Conservation (phyloP, 2,888 invertebrate genomes). For the Silvanus unidentatus region DNA sequence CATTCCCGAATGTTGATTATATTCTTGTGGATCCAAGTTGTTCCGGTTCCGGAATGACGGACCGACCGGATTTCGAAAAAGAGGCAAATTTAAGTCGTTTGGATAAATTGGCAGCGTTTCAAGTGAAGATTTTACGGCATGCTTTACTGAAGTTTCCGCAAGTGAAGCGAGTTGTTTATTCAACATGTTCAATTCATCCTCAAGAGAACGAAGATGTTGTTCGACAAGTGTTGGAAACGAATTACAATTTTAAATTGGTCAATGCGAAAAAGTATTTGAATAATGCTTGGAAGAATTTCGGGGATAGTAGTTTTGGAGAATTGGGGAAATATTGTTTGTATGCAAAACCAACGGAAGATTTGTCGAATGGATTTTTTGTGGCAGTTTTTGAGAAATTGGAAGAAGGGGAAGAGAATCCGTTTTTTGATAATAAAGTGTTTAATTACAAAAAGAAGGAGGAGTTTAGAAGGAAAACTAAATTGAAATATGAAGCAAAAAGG, state of each 20-base stretch:
- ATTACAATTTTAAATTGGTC: conserved; percentile 57
- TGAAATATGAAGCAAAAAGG: conserved; percentile 1
- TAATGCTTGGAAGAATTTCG: conserved; percentile 63
- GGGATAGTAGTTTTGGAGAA: conserved; percentile 58
- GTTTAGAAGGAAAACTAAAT: conserved; percentile 14
- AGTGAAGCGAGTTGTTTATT: conserved; percentile 84
- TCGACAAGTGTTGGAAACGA: conserved; percentile 58
- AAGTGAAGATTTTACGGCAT: conserved; percentile 77
- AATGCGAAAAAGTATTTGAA: conserved; percentile 56
- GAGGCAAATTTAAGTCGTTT: conserved; percentile 49
- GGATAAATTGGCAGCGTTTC: conserved; percentile 66
- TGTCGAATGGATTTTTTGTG: conserved; percentile 88
- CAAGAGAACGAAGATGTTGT: conserved; percentile 94
- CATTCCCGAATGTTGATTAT: conserved; percentile 68
- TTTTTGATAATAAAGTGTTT: conserved; percentile 29
- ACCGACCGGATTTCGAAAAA: conserved; percentile 44
- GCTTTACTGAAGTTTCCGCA: conserved; percentile 79
- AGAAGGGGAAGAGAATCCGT: conserved; percentile 42
- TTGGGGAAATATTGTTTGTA: conserved; percentile 74
- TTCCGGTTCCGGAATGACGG: conserved; percentile 76
- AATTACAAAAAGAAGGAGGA: conserved; percentile 26
- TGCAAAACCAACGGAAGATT: conserved; percentile 66
- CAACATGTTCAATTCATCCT: conserved; percentile 86
- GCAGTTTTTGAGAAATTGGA: conserved; percentile 73
- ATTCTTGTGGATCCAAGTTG: conserved; percentile 97